These are phyloP conservation scores for Pogonocichla stellata DNA, from an alignment of 2,113 vertebrate species.

Conservation along the genomic window DNA sequence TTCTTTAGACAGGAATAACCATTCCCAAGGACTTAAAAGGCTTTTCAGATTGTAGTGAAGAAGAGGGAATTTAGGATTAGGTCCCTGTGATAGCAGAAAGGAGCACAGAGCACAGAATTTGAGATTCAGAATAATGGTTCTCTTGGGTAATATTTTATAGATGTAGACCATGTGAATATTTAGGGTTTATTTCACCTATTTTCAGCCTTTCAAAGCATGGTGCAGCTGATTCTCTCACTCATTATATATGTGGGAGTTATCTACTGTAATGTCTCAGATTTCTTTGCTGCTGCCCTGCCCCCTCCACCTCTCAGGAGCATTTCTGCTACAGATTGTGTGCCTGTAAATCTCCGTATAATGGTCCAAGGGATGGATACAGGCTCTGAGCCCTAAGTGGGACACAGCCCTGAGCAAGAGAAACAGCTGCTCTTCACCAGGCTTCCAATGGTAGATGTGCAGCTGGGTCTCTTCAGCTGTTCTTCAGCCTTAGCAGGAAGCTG, in stretches of 20 bases:
- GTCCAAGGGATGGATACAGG: neutral
- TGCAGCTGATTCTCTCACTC: neutral
- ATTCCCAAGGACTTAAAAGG: neutral
- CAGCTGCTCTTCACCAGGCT: neutral
- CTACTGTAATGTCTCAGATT: neutral
- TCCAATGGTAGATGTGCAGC: neutral
- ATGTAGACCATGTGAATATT: neutral
- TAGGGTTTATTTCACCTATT: neutral
- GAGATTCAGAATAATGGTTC: neutral
- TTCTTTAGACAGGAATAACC: neutral
- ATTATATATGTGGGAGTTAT: neutral
- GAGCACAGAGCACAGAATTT: neutral
- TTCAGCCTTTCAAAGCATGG: neutral
- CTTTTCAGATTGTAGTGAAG: neutral
- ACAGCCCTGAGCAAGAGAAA: neutral
- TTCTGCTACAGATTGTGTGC: neutral
- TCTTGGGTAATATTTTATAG: neutral
- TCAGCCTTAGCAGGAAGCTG: neutral
- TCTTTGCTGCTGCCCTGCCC: neutral
- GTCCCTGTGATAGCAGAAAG: neutral
- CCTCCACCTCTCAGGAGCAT: neutral
- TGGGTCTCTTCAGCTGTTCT: neutral
- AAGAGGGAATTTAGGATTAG: neutral
- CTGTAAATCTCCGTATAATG: fast-evolving
- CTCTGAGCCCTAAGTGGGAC: neutral